Base-by-base conservation (phyloP, 2,113 vertebrate species). In the Geococcyx californianus region DNA sequence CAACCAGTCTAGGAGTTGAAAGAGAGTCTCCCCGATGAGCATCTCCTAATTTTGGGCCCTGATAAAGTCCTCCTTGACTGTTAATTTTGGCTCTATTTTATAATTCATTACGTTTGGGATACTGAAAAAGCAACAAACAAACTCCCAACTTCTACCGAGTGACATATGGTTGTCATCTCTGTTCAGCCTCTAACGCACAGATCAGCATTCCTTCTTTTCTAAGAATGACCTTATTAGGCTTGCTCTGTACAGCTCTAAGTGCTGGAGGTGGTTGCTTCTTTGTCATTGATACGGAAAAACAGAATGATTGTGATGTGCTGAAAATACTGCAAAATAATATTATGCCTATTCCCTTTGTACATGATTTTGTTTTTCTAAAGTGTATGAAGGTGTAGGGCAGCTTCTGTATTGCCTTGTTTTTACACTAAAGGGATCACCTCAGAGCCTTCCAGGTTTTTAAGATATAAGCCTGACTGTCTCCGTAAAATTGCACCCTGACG, bases 81-180 rank as follows among this genome's bases (percentile, higher is more conserved):
- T 90, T 95, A 95, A 94, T 94, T 97, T 88, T 45, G 83, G 36
- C n/a, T 94, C 73, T 95, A 18, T 89, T 97, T 97, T 94, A 97
- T 94, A 96, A 96, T 95, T 96, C 84, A 96, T 94, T 94, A 93
- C 85, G 78, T 83, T 49, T 77, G 91, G 87, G 90, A 96, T 74
- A 34, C 54, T 74, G 79, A 83, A 90, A 92, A 94, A 91, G 75
- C 90, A 92, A 67, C 90, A 93, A 95, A 84, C 75, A 80, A 82
- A 15, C 51, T 47, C 87, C 64, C 1, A 15, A 42, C 73, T 94
- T 94, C 83, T 95, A 94, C 92, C 90, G 77, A 96, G 90, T 81
- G 92, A 47, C 94, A 94, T 97, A 86, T 87, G 95, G 95, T 89
- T 96, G 94, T 96, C 96, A 90, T 95, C 93, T 64, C 73, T 87